Base-by-base conservation (phyloP, 2,113 vertebrate species). In the Hippolais icterina region DNA sequence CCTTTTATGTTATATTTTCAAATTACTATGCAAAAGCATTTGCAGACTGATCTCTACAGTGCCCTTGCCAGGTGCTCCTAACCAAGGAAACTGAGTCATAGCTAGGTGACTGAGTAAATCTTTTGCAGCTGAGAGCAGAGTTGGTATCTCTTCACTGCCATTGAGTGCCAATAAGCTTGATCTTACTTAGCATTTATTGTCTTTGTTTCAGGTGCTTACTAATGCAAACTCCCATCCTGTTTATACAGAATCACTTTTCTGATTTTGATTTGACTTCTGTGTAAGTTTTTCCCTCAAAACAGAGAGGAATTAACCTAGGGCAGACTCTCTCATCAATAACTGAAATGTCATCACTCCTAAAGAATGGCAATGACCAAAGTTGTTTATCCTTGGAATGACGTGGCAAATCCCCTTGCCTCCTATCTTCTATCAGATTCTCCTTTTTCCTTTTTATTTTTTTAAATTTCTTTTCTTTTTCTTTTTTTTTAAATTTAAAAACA, bases 221-320 rank as follows among this genome's bases (percentile, higher is more conserved):
- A 93, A 87, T 25, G 22, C 70, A 72, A 84, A 91, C 49, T 94
- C 61, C 42, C 74, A 53, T 96, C 54, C 81, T 95, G 37, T 89
- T 95, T 93, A 85, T 84, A 57, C 35, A 72, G 70, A 95, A 82
- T 69, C 29, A 31, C 71, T 96, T 96, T 90, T 59, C 78, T 96
- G 69, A 65, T 74, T 93, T 92, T 93, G 52, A 35, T 50, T 59
- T 69, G 68, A n/a, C 74, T 70, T 94, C 77, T 70, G 37, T 70
- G 20, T 91, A 50, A 81, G 27, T 64, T 81, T 95, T 71, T 57
- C 77, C 47, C 25, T 89, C 41, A 69, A 87, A 71, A 21, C 53
- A 94, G 19, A 91, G 69, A 83, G 49, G 63, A 96, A 77, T 95
- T 94, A 84, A 91, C 71, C 61, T 56, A 71, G 64, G 69, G 56